Base-by-base conservation (phyloP, 2,797 vertebrate species). In the Mormyrus hasselquistii region DNA sequence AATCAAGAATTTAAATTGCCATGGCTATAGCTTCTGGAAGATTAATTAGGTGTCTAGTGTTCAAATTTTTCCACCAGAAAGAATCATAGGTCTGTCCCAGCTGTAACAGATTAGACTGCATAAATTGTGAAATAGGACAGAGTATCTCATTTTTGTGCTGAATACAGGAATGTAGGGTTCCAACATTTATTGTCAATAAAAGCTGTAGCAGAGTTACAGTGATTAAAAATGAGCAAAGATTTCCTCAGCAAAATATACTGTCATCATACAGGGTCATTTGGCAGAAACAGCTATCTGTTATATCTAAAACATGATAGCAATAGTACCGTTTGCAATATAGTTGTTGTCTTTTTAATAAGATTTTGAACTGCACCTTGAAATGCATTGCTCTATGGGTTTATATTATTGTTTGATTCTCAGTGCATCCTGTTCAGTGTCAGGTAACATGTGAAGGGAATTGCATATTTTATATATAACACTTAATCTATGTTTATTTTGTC, bases 151-250 rank as follows among this genome's bases (percentile, higher is more conserved):
- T 79, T 69, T 19, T 79, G 73, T 79, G 73, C 73, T 79, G 38
- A 19, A 79, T 79, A 44, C 73, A 79, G 16, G n/a, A 16, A 38
- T 41, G 44, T 79, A 79, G 14, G 38, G 38, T 79, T 79, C 38
- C 38, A 79, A 79, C 38, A 44, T 79, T 79, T 79, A 79, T 79
- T 79, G 73, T 79, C 73, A 79, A 79, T 79, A 79, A 79, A 44
- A 79, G 73, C 73, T 16, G 16, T 44, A 79, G 38, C 38, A 41
- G 69, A 79, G 73, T 79, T 79, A 41, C 34, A 79, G 16, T 79
- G 34, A 41, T 79, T 79, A 79, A 79, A 44, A 79, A 79, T 79
- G 34, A 44, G 34, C 73, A 44, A 44, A 44, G 34, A 79, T 79
- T 69, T 69, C 29, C 25, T 44, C 73, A 79, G 38, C 73, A 79